Percentiles rank a stretch among this genome's conserved stretches.
Evolutionary conservation across 1,140 invertebrate genomes (phyloP).

Genomic region (Rhyacophila brunnea): DNA sequence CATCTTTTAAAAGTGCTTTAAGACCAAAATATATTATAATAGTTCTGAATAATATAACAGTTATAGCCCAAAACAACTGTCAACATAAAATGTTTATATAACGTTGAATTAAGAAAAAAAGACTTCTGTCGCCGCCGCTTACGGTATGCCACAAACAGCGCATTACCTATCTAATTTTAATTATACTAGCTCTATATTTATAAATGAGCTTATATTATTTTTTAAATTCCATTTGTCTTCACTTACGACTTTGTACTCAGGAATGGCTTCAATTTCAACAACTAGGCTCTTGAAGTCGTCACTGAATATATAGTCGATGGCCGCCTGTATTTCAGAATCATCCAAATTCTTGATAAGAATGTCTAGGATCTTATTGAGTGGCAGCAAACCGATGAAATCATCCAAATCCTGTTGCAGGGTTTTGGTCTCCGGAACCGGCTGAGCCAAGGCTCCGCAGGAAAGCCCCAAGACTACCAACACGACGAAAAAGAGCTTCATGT

Average conservation of each 20-base stretch:
- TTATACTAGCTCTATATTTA: neutral
- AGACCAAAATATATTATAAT: no score
- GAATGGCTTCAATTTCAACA: neutral
- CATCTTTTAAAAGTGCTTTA: no score
- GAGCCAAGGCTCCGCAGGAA: no score
- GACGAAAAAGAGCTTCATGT: no score
- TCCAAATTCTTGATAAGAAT: neutral
- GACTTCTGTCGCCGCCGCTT: no score
- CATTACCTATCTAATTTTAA: neutral
- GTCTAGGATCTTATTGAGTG: neutral
- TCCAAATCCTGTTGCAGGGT: neutral
- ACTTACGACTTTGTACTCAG: slow-evolving; percentile 6
- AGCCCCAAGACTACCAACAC: no score
- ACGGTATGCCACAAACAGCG: neutral
- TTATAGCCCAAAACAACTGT: no score
- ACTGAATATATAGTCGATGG: slow-evolving; percentile 3
- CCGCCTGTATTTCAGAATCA: slow-evolving; percentile 4
- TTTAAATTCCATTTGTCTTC: neutral
- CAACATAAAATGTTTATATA: no score
- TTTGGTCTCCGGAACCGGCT: neutral
- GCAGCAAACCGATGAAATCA: slow-evolving; percentile 4
- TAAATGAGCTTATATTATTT: no score
- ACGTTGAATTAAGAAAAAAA: no score
- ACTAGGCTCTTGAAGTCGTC: neutral
- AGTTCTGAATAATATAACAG: no score